Conservation (phyloP, 2,888 invertebrate species). For the Netelia inedita region DNA sequence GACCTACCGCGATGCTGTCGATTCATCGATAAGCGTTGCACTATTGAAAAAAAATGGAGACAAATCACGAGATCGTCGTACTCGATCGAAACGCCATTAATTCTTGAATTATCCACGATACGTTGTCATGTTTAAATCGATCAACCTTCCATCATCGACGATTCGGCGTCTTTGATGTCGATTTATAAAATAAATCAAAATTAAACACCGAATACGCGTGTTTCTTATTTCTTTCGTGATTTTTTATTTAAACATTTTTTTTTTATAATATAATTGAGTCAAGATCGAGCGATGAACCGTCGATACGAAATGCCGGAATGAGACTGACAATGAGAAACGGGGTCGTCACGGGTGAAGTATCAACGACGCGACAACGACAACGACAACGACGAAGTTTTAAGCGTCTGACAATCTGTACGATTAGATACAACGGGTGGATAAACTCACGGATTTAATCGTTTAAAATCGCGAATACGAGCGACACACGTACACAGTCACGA, state of each 20-base stretch:
- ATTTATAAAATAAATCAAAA: no score
- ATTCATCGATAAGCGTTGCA: conserved; percentile 62
- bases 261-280: not conserved
- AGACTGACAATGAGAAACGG: conserved; percentile 66
- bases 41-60: conserved; percentile 2
- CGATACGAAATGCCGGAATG: conserved; percentile 65
- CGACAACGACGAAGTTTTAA: conserved; percentile 27
- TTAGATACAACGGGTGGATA: conserved; percentile 69
- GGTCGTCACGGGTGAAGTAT: conserved; percentile 63
- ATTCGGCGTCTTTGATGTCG: not conserved
- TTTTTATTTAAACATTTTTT: no score
- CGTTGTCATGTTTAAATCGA: conserved; percentile 1
- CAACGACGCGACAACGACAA: conserved; percentile 21
- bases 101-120: not conserved
- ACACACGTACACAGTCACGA: conserved; percentile 18
- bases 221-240: no score
- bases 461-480: conserved; percentile 28
- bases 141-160: not conserved
- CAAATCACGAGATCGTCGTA: not conserved
- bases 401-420: conserved; percentile 65
- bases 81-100: not conserved
- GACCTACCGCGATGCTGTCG: conserved; percentile 65
- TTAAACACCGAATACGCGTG: no score
- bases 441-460: conserved; percentile 40
- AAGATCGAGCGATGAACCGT: conserved; percentile 57